A percentile compares a stretch with the other conserved stretches of the same genome.
Conservation (phyloP, 2,888 invertebrate genomes). For the Drosophila diplacantha region DNA sequence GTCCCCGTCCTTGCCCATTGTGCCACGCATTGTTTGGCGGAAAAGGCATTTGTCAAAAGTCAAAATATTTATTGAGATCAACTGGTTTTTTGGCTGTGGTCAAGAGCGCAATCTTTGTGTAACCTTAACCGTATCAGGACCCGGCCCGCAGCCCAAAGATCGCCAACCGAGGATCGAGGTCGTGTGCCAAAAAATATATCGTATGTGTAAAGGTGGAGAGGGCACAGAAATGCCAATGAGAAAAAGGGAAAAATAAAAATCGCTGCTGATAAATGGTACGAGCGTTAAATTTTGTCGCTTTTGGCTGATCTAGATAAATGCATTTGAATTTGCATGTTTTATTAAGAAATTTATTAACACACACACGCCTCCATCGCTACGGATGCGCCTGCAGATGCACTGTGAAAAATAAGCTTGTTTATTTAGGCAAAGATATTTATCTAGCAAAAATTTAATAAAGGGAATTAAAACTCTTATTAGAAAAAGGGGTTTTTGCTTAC, state of each 20-base stretch:
- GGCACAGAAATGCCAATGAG: constrained; percentile 17
- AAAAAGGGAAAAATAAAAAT: constrained; percentile 21
- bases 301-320: constrained; percentile 74
- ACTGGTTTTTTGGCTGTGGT: constrained; percentile 51
- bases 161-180: constrained; percentile 33
- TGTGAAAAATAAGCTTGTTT: background rate
- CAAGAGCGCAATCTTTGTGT: constrained; percentile 29
- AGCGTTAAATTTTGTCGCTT: constrained; percentile 73
- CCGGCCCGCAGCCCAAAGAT: constrained; percentile 41
- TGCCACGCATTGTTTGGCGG: constrained; percentile 38
- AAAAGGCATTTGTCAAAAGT: constrained; percentile 68
- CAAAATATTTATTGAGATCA: constrained; percentile 75
- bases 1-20: constrained; percentile 45
- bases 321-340: constrained; percentile 73
- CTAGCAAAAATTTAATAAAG: background rate
- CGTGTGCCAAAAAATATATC: constrained; percentile 61
- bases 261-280: constrained; percentile 66
- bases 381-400: constrained; percentile 20
- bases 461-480: background rate
- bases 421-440: background rate
- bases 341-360: constrained; percentile 73
- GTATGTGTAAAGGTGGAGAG: constrained; percentile 9
- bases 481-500: no score
- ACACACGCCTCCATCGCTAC: constrained; percentile 32
- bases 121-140: constrained; percentile 37